Evolutionary conservation across 2,888 invertebrate genomes (phyloP).

Genomic region (Apeira syringaria): DNA sequence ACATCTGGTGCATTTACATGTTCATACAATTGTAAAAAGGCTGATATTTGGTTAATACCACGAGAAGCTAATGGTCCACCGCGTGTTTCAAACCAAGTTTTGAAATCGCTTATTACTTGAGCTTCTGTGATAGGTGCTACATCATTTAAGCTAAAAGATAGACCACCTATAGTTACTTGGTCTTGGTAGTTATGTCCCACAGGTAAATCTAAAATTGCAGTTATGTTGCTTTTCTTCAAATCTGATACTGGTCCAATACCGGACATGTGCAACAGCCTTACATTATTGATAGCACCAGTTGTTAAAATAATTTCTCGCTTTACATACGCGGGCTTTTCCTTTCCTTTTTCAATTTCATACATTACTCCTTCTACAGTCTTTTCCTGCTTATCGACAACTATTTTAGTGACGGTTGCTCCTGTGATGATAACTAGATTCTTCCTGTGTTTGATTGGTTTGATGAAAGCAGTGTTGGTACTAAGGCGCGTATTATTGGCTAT

Average conservation of each 20-base stretch:
- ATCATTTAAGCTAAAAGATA: constrained; percentile 66
- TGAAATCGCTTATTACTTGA: constrained; percentile 68
- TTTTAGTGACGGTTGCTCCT: constrained; percentile 68
- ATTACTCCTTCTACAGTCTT: constrained; percentile 67
- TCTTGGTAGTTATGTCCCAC: constrained; percentile 75
- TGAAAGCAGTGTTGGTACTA: constrained; percentile 70
- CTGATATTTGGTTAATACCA: constrained; percentile 74
- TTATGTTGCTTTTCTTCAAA: constrained; percentile 64
- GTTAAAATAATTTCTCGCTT: constrained; percentile 72
- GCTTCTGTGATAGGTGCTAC: constrained; percentile 57
- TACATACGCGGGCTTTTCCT: constrained; percentile 64
- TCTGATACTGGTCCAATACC: constrained; percentile 69
- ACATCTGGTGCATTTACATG: constrained; percentile 71
- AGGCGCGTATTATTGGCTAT: constrained; percentile 70
- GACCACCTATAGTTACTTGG: constrained; percentile 72
- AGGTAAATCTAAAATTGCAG: constrained; percentile 58
- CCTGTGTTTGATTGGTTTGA: constrained; percentile 67
- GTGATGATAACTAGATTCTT: constrained; percentile 68
- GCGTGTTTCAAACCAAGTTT: constrained; percentile 71
- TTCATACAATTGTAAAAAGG: constrained; percentile 72
- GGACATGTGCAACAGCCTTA: constrained; percentile 67
- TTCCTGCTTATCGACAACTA: constrained; percentile 65
- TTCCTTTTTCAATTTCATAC: constrained; percentile 70
- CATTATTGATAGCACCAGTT: constrained; percentile 74
- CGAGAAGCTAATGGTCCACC: constrained; percentile 69